Evolutionary conservation across 2,113 vertebrate species (phyloP).

Genomic region (Ceyx melanurus): DNA sequence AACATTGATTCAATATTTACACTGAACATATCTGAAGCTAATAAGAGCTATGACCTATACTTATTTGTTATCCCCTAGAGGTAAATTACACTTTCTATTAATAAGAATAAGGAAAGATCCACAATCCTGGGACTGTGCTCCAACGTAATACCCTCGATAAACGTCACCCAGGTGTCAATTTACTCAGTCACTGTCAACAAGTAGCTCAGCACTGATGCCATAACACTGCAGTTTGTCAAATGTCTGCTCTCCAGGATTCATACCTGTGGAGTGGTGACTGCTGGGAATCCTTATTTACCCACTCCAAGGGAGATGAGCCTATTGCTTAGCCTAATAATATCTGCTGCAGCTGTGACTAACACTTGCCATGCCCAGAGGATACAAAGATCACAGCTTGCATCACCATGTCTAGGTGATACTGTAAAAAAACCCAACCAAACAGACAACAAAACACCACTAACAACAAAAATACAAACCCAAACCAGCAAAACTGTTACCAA

Average conservation of each 20-base stretch:
- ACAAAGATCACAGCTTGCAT: background rate
- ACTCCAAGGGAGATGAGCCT: background rate
- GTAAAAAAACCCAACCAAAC: background rate
- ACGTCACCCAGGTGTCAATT: background rate
- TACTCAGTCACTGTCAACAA: background rate
- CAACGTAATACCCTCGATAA: background rate
- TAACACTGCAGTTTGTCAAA: background rate
- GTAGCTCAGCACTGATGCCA: background rate
- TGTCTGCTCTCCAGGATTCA: background rate
- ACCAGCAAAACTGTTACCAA: background rate
- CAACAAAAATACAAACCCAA: too few species aligned
- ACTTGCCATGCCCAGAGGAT: background rate
- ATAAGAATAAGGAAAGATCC: background rate
- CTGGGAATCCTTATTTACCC: background rate
- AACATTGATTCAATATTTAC: constrained; percentile 61
- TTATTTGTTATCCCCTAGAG: constrained; percentile 45
- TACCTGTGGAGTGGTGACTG: background rate
- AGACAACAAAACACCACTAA: background rate
- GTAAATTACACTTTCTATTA: constrained; percentile 30
- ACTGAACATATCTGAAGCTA: constrained; percentile 38
- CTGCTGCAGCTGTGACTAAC: background rate
- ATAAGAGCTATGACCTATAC: constrained; percentile 63
- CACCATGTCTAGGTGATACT: background rate
- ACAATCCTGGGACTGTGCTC: background rate
- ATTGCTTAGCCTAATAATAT: background rate